Percentiles rank a stretch among this genome's conserved stretches.
Conservation (phyloP, 2,888 invertebrate species). For the Cyclophora albipunctata region DNA sequence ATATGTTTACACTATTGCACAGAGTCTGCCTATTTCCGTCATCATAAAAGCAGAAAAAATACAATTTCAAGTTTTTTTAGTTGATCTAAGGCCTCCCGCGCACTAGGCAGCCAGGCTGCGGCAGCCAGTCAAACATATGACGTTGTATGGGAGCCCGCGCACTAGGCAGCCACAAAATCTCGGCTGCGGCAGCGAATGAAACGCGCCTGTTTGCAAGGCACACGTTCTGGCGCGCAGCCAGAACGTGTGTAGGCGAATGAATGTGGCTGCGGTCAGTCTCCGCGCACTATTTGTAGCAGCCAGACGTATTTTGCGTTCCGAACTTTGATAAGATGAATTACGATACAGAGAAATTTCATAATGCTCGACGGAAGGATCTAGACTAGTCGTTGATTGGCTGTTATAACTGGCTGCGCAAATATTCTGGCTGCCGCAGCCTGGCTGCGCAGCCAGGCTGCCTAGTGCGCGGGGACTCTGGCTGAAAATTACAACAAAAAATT, state of each 20-base stretch:
- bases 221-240: conserved; percentile 17
- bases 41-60: too few relatives aligned
- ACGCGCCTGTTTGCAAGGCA: conserved; percentile 21
- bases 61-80: too few relatives aligned
- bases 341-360: too few relatives aligned
- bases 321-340: too few relatives aligned
- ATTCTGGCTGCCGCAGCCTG: conserved; percentile 14
- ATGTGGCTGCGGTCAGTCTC: conserved; percentile 19
- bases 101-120: conserved; percentile 8
- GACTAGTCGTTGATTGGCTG: too few relatives aligned
- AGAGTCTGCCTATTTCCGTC: too few relatives aligned
- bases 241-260: conserved; percentile 18
- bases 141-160: conserved; percentile 14
- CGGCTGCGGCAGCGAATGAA: conserved; percentile 20
- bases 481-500: too few relatives aligned
- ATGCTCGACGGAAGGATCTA: too few relatives aligned
- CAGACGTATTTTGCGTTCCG: conserved; percentile 19
- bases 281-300: conserved; percentile 14
- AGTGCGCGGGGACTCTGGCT: conserved; percentile 8
- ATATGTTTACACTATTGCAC: too few relatives aligned
- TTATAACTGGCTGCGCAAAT: too few relatives aligned
- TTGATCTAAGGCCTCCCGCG: background rate
- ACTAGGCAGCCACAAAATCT: conserved; percentile 21
- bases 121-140: conserved; percentile 11
- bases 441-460: conserved; percentile 8